Evolutionary conservation across 2,888 invertebrate species (phyloP).

Genomic region (Philaethria dido): DNA sequence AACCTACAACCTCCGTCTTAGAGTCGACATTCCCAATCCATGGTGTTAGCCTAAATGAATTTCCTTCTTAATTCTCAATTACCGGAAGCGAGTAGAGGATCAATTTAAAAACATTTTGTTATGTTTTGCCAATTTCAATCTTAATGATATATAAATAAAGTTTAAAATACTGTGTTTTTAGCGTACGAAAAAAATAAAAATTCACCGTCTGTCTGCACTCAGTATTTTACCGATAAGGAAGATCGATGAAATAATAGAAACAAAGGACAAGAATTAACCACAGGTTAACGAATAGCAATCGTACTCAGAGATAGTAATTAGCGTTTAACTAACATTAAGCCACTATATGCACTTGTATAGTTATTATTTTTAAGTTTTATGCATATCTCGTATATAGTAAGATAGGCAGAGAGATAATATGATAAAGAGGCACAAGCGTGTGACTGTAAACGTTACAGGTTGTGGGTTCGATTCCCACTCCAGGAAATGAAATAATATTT

Average conservation of each 20-base stretch:
- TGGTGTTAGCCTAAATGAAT: conserved; percentile 43
- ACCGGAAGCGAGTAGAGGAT: conserved; percentile 52
- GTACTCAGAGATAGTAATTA: neutral
- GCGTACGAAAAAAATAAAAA: conserved; percentile 1
- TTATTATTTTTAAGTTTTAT: too few species aligned
- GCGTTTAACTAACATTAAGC: neutral
- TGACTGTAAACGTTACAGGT: too few species aligned
- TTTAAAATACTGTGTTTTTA: neutral
- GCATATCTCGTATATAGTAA: too few species aligned
- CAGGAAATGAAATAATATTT: too few species aligned
- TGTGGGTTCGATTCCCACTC: too few species aligned
- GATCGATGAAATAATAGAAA: neutral
- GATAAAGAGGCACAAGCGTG: too few species aligned
- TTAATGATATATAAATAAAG: conserved; percentile 1
- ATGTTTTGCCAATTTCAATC: conserved; percentile 13
- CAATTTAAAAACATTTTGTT: conserved; percentile 45
- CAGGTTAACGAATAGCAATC: neutral
- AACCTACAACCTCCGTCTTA: neutral
- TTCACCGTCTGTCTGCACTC: conserved; percentile 19
- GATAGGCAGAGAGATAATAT: too few species aligned
- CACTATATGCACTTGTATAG: too few species aligned
- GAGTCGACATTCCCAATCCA: neutral
- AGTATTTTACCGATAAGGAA: conserved; percentile 7
- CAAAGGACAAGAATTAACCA: neutral
- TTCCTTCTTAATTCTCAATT: conserved; percentile 58